phyloP scores from a whole-genome alignment of 2,113 vertebrate species.

The Opisthocomus hoazin region DNA sequence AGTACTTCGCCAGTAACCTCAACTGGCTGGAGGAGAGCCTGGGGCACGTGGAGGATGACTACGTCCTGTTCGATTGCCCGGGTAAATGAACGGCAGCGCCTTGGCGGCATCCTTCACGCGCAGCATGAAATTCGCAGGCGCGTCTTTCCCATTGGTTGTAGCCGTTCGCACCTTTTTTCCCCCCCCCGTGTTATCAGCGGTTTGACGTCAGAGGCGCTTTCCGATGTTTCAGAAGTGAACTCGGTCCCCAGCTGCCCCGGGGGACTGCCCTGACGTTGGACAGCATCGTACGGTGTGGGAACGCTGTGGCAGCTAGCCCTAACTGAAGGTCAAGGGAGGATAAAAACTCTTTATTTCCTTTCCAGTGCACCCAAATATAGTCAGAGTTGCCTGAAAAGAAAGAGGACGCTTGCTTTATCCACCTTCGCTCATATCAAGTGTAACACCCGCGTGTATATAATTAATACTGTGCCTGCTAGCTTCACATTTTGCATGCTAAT shows the following conservation, averaged over 20 bases:
- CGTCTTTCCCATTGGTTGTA: accelerated
- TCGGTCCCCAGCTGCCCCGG: neutral
- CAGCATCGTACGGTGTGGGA: neutral
- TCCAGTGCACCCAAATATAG: neutral
- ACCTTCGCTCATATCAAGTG: neutral
- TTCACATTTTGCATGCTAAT: neutral
- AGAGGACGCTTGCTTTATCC: neutral
- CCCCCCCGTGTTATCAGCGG: neutral
- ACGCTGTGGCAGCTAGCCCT: neutral
- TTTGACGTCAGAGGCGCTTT: neutral
- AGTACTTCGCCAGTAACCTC: slow-evolving; percentile 94
- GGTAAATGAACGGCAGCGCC: slow-evolving; percentile 53
- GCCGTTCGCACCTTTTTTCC: accelerated
- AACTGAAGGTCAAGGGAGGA: neutral
- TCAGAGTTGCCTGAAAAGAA: neutral
- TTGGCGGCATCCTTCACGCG: accelerated
- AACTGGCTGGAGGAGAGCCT: slow-evolving; percentile 91
- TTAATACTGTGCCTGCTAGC: neutral
- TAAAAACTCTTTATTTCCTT: accelerated
- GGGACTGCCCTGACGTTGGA: neutral
- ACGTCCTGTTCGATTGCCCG: slow-evolving; percentile 95
- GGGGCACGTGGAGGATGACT: slow-evolving; percentile 93
- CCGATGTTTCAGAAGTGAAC: neutral
- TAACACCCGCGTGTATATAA: accelerated
- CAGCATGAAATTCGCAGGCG: accelerated